A percentile compares a stretch with the other conserved stretches of the same genome.
These are phyloP conservation scores for Oxyscelio sp. DNA, from an alignment of 2,888 invertebrate genomes.

Conservation along the genomic window DNA sequence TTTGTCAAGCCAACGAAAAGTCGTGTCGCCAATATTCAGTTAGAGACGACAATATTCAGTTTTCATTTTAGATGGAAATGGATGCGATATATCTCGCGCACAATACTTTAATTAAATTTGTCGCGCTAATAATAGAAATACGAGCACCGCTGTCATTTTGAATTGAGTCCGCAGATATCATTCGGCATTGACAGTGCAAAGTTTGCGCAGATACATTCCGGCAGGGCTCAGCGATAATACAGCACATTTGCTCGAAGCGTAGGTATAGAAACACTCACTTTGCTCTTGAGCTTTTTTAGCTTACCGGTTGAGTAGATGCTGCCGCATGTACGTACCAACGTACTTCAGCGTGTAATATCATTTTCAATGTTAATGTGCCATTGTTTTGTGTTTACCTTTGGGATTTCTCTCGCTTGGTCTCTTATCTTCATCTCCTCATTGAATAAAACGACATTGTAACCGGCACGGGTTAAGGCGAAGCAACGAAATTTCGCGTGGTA, in stretches of 20 bases:
- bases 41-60: constrained; percentile 11
- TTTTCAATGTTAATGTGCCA: constrained; percentile 79
- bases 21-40: background rate
- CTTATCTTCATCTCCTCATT: constrained; percentile 71
- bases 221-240: constrained; percentile 42
- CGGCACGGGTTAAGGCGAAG: constrained; percentile 60
- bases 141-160: background rate
- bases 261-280: constrained; percentile 54
- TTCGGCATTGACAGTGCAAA: constrained; percentile 30
- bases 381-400: constrained; percentile 75
- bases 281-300: constrained; percentile 64
- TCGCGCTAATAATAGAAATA: background rate
- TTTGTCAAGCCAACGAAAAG: constrained; percentile 1
- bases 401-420: constrained; percentile 68
- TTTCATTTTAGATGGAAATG: background rate
- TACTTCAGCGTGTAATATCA: constrained; percentile 69
- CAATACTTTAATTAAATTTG: constrained; percentile 22
- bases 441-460: constrained; percentile 71
- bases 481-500: constrained; percentile 51
- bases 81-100: background rate
- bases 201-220: constrained; percentile 43
- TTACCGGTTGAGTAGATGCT: constrained; percentile 69
- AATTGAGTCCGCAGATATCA: constrained; percentile 48
- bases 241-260: constrained; percentile 14
- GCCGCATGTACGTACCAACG: constrained; percentile 56